These are phyloP conservation scores for Rattus rattus DNA, from an alignment of 2,113 vertebrate genomes.

Conservation along the genomic window DNA sequence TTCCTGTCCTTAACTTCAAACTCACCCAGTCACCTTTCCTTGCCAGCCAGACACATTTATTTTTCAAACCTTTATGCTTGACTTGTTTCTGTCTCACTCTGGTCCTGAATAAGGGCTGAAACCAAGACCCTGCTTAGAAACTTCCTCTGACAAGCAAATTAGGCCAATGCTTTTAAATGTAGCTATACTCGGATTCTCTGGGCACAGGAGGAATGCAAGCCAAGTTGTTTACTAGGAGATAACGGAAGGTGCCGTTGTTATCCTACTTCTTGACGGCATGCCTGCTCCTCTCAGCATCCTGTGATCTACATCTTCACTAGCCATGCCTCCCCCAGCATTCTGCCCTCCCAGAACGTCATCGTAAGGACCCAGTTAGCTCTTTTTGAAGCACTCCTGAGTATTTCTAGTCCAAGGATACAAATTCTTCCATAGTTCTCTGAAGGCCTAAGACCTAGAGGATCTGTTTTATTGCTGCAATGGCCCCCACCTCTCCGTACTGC, in stretches of 20 bases:
- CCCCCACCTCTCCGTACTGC: not conserved
- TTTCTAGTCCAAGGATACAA: not conserved
- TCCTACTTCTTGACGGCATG: not conserved
- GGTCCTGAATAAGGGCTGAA: not conserved
- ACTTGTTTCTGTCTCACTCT: not conserved
- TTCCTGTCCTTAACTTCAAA: not conserved
- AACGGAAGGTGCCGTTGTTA: not conserved
- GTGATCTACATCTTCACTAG: no score
- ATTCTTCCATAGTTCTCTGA: not conserved
- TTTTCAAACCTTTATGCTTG: not conserved
- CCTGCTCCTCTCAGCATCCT: not conserved
- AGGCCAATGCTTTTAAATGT: not conserved
- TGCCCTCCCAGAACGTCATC: no score
- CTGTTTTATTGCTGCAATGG: not conserved
- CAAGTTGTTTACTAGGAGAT: not conserved
- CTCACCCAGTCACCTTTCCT: not conserved
- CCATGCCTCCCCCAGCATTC: not conserved
- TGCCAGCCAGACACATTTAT: no score
- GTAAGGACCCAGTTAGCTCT: not conserved
- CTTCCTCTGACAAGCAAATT: not conserved
- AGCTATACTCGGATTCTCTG: not conserved
- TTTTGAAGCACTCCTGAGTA: no score
- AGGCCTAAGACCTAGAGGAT: not conserved
- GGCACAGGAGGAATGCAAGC: not conserved
- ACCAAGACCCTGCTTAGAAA: not conserved